Evolutionary conservation across 2,888 invertebrate genomes (phyloP), one percentile per base, ranked within the genome.

Genomic region (Chaitophorus viminalis): DNA sequence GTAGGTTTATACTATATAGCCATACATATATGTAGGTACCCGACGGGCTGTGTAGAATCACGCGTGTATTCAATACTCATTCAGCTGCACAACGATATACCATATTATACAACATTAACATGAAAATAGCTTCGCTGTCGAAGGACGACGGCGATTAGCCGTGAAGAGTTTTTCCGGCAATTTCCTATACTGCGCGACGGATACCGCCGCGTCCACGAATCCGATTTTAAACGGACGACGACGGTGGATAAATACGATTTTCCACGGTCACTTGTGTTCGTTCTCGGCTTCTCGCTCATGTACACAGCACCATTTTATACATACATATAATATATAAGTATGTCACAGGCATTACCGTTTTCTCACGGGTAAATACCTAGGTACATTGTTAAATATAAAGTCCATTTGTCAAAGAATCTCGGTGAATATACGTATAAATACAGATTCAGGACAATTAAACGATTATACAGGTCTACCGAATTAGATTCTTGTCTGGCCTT

Each of bases 101-200:
- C n/a, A n/a, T n/a, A n/a, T 11, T 21, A 54, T 29, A 78, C 17
- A 33, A 5, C 46, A 14, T 46, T 33, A 54, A 29, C 33, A 3
- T 31, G 21, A 25, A n/a, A 60, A 81, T 33, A 39, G n/a, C 33
- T 25, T 52, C 9, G 8, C 25, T 31, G 29, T 14, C 36, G 86
- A 79, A 87, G 79, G 86, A 87, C 79, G 25, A 36, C 5, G 31
- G 52, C 60, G 46, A 79, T 79, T 87, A 81, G 54, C 74, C 79
- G 79, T 87, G 86, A 79, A 85, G 70, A 78, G 31, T 79, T 87
- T 87, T 87, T 87, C 60, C 79, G 31, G 79, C 39, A 36, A 86
- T 86, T 79, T 78, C 39, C 75, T 21, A n/a, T n/a, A 65, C 65
- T 21, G 46, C 46, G n/a, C 46, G 39, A n/a, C n/a, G 31, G 76